Evolutionary conservation across 2,113 vertebrate genomes (phyloP), one percentile per base, ranked within the genome.

Genomic region (Anguilla japonica): DNA sequence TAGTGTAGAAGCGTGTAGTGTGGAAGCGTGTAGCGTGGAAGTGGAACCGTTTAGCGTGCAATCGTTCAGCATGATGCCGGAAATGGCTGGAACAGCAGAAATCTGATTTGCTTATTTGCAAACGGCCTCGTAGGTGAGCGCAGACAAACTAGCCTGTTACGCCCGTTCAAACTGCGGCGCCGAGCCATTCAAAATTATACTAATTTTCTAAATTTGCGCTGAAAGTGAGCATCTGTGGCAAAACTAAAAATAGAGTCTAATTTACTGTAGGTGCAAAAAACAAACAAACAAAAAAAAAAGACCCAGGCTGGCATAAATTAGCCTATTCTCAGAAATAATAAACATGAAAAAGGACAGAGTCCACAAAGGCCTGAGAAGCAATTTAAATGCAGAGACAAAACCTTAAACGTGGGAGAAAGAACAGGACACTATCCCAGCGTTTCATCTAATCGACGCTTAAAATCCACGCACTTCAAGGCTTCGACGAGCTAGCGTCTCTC

Each of bases 371-470:
- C 9, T 41, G 22, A 81, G 41, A 82, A 20, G 16, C 41, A 0
- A 53, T 82, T 82, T 82, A 82, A 82, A 82, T 82, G 29, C 29
- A 82, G 81, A 82, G 41, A 41, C 41, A 82, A 82, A 82, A 29
- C 46, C 41, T 34, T 29, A 34, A 41, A 39, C 20, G 26, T 41
- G 79, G 20, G 14, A 41, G 79, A 41, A 22, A 80, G 79, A 80
- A 80, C 79, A 41, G 39, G 41, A 80, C 39, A 39, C 50, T 41
- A 14, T 80, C 78, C 34, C 29, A 39, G 15, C 20, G 40, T 5
- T 5, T 41, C 34, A 4, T 60, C 29, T 39, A 60, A 57, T 57
- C 29, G 40, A 83, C 39, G 82, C 53, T 40, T 57, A 3, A 18
- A 39, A 39, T 60, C 60, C n/a, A 83, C 16, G 34, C 82, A 20